phyloP scores from a whole-genome alignment of 2,797 vertebrate species.

The Masticophis lateralis region DNA sequence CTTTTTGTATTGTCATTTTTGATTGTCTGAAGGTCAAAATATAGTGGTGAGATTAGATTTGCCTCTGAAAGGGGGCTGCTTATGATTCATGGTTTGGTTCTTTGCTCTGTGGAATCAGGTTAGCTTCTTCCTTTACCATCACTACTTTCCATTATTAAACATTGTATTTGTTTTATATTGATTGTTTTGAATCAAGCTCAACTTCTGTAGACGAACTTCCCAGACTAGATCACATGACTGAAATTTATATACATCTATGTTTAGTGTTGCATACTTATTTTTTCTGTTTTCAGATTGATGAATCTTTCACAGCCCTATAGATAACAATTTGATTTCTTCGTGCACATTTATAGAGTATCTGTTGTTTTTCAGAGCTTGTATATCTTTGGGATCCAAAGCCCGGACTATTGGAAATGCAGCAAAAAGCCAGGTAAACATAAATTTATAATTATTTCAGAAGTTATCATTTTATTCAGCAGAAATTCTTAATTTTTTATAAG shows the following conservation, averaged over 20 bases:
- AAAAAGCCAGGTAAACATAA: constrained; percentile 77
- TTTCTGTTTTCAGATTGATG: not conserved
- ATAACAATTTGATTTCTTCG: not conserved
- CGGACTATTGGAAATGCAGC: constrained; percentile 93
- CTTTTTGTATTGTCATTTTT: not conserved
- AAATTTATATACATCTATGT: not conserved
- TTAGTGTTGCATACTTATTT: not conserved
- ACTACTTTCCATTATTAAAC: not conserved
- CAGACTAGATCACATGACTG: not conserved
- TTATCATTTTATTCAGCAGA: not conserved
- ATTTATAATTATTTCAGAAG: not conserved
- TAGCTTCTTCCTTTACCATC: not conserved
- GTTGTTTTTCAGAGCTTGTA: constrained; percentile 81
- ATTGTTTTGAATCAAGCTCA: not conserved
- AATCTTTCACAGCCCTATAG: not conserved
- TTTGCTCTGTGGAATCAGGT: not conserved
- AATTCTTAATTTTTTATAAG: not conserved
- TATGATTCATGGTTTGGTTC: not conserved
- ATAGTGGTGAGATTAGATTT: not conserved
- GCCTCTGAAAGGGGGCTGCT: not conserved
- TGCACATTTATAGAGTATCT: not conserved
- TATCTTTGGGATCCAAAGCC: constrained; percentile 91
- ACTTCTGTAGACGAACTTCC: not conserved
- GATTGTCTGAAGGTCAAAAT: not conserved
- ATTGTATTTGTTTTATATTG: not conserved